These are phyloP conservation scores for Branchellion lobata DNA, from an alignment of 2,888 invertebrate species.

Conservation along the genomic window DNA sequence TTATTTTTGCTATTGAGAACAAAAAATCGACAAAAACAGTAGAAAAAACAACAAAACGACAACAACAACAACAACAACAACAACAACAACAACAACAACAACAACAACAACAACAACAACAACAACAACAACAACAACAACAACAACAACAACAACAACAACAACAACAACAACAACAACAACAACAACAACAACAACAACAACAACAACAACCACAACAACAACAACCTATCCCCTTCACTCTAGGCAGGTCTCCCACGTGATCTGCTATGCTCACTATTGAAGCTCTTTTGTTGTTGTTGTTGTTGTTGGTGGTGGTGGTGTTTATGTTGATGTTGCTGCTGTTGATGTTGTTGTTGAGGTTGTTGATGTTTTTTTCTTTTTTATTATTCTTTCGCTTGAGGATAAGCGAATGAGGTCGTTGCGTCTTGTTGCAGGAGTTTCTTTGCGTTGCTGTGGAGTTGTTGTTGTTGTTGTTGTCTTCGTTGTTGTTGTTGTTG, in stretches of 20 bases:
- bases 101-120: constrained; percentile 40
- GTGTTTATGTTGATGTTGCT: background rate
- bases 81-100: no score
- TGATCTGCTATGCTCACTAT: constrained; percentile 47
- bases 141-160: no score
- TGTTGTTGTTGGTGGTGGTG: background rate
- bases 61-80: no score
- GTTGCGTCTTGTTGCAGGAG: background rate
- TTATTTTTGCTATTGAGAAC: no score
- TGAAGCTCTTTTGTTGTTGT: constrained; percentile 2
- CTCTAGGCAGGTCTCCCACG: constrained; percentile 42
- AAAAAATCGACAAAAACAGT: no score
- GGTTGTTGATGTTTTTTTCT: background rate
- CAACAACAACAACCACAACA: no score
- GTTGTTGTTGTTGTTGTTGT: no score
- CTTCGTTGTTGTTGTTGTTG: background rate
- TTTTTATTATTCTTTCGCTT: background rate
- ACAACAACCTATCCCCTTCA: constrained; percentile 45
- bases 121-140: no score
- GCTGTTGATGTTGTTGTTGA: background rate
- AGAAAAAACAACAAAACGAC: no score
- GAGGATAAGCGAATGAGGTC: background rate
- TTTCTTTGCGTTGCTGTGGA: no score
- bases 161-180: no score
- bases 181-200: no score